phyloP scores from a whole-genome alignment of 2,888 invertebrate genomes.

The Monochamus alternatus region DNA sequence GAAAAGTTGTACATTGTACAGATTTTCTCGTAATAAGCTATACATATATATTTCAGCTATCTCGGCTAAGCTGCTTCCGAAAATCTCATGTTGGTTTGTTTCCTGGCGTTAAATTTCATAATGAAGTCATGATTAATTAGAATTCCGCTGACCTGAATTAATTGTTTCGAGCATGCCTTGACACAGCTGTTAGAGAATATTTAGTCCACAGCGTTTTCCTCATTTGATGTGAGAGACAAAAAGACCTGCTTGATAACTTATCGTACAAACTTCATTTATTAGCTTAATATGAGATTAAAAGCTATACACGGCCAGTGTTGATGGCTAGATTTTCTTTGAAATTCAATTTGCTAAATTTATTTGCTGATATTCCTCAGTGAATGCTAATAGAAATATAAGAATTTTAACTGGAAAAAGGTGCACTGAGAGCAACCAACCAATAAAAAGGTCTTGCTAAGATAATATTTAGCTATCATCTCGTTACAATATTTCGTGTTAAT shows the following conservation, averaged over 20 bases:
- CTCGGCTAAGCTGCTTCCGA: not conserved
- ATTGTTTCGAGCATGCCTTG: slow-evolving; percentile 20
- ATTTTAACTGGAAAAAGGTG: too few species aligned
- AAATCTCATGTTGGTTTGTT: slow-evolving; percentile 13
- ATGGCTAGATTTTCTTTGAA: too few species aligned
- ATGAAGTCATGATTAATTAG: slow-evolving; percentile 30
- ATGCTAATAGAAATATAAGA: too few species aligned
- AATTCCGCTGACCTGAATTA: slow-evolving; percentile 17
- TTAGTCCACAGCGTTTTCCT: not conserved
- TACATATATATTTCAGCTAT: not conserved
- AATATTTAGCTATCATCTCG: too few species aligned
- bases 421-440: too few species aligned
- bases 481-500: too few species aligned
- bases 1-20: not conserved
- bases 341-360: too few species aligned
- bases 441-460: too few species aligned
- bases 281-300: too few species aligned
- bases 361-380: too few species aligned
- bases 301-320: too few species aligned
- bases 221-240: not conserved
- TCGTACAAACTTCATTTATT: not conserved
- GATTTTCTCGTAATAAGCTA: not conserved
- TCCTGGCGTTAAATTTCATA: slow-evolving; percentile 15
- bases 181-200: slow-evolving; percentile 5
- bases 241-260: not conserved